Percentiles rank a stretch among this genome's conserved stretches.
Conservation (phyloP, 1,140 invertebrate genomes). For the Cepaea nemoralis region DNA sequence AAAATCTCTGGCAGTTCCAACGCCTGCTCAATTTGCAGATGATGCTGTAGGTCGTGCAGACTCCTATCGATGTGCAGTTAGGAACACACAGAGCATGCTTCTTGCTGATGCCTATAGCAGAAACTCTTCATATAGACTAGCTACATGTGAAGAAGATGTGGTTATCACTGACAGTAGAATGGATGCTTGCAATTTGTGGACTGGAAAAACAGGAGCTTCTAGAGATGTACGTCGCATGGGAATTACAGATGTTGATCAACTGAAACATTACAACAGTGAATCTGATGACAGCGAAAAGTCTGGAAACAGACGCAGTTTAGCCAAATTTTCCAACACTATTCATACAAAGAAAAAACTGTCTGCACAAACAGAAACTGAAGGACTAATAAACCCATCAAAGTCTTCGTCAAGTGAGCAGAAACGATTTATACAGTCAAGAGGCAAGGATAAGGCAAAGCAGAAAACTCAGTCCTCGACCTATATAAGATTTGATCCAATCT, state of each 20-base stretch:
- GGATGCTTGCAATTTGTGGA: slow-evolving; percentile 50
- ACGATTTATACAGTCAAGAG: background rate
- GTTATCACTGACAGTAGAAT: slow-evolving; percentile 49
- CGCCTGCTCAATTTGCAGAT: slow-evolving; percentile 24
- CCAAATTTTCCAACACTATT: slow-evolving; percentile 12
- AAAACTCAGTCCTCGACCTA: slow-evolving; percentile 60
- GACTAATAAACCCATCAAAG: slow-evolving; percentile 30
- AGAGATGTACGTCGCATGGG: slow-evolving; percentile 61
- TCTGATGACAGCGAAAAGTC: slow-evolving; percentile 18
- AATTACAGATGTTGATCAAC: slow-evolving; percentile 66
- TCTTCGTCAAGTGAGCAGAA: slow-evolving; percentile 41
- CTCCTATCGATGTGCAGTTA: slow-evolving; percentile 63
- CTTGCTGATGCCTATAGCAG: slow-evolving; percentile 43
- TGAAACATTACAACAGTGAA: slow-evolving; percentile 45
- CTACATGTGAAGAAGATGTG: slow-evolving; percentile 50
- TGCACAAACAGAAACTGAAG: slow-evolving; percentile 42
- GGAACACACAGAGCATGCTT: slow-evolving; percentile 56
- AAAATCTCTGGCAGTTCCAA: slow-evolving; percentile 34
- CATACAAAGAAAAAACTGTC: slow-evolving; percentile 45
- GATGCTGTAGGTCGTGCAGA: slow-evolving; percentile 56
- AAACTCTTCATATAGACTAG: slow-evolving; percentile 60
- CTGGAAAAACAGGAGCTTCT: slow-evolving; percentile 35
- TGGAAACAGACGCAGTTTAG: background rate
- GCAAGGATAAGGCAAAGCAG: slow-evolving; percentile 50
- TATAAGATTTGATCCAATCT: slow-evolving; percentile 67